Conservation (phyloP, 2,888 invertebrate genomes). For the Troilus luridus region DNA sequence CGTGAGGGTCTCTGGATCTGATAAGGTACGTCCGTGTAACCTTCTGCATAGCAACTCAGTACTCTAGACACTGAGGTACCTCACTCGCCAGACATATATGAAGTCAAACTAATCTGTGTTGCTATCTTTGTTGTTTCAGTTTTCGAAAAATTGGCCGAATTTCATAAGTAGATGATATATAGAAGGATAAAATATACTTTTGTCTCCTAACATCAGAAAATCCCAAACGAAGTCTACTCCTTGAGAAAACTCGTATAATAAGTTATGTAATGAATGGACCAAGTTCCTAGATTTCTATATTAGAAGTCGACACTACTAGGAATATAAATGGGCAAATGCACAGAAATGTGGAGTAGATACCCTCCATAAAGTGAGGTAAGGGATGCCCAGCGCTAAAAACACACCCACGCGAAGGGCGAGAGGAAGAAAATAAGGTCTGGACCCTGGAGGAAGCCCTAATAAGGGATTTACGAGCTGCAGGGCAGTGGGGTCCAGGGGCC, state of each 20-base stretch:
- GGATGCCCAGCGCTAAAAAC: neutral
- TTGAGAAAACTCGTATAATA: neutral
- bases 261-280: neutral
- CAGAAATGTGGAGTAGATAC: neutral
- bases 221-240: neutral
- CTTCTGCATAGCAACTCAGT: no score
- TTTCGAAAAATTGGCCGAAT: neutral
- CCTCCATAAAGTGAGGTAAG: neutral
- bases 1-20: no score
- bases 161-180: neutral
- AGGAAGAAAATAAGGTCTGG: slow-evolving; percentile 2
- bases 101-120: no score
- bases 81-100: no score
- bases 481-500: neutral
- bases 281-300: neutral
- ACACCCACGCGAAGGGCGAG: slow-evolving; percentile 33
- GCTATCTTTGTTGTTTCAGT: no score
- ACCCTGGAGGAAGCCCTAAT: neutral
- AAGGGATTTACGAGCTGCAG: neutral
- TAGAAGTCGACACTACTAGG: neutral
- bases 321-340: neutral
- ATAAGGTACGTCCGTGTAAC: no score
- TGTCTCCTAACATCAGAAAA: neutral
- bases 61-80: no score
- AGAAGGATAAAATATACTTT: neutral